Conservation (phyloP, 2,113 vertebrate species). For the Rhabdornis inornatus region DNA sequence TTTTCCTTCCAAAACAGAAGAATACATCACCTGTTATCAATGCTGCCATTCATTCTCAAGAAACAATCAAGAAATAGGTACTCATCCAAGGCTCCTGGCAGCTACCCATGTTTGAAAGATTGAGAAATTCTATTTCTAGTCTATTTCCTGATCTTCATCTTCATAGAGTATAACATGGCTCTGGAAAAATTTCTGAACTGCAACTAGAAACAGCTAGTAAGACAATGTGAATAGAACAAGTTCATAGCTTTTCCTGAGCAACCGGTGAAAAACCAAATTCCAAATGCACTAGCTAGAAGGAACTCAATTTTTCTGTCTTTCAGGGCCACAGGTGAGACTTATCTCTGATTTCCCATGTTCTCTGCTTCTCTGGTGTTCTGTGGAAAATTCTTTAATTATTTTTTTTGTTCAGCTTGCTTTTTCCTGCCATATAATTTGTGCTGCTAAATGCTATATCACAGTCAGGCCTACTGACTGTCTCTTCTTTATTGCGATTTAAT, state of each 20-base stretch:
- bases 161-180: not conserved
- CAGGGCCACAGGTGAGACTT: not conserved
- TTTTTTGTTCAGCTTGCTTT: not conserved
- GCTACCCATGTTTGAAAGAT: not conserved
- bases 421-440: not conserved
- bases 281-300: not conserved
- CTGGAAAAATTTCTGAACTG: not conserved
- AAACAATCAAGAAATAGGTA: constrained; percentile 15
- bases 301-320: not conserved
- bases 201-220: not conserved
- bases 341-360: not conserved
- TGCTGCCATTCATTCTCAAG: not conserved
- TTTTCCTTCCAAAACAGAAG: not conserved
- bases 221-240: not conserved
- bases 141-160: not conserved
- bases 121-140: not conserved
- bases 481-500: not conserved
- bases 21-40: constrained; percentile 27
- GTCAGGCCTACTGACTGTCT: not conserved
- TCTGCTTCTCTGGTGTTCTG: not conserved
- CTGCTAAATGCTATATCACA: not conserved
- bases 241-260: not conserved
- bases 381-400: not conserved
- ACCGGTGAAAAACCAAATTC: not conserved
- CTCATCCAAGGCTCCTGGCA: not conserved